Evolutionary conservation across 1,140 invertebrate genomes (phyloP), one percentile per base, ranked within the genome.

Genomic region (Leguminivora glycinivorella): DNA sequence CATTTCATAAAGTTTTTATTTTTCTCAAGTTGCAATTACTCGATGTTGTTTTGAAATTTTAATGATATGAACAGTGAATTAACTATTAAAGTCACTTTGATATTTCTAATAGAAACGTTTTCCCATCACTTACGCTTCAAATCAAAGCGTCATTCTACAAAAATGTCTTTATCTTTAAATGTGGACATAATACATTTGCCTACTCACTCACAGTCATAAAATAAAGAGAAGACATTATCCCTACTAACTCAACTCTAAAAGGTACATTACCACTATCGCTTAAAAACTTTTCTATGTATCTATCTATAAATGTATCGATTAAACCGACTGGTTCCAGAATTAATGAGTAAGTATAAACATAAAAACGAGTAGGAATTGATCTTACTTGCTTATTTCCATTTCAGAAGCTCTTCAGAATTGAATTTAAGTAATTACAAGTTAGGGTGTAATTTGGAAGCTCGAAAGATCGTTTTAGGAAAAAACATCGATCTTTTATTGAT

Each of bases 311-410:
- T 69, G 72, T 77, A 79, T 81, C 80, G 79, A 85, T 86, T 87
- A 84, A 83, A 76, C 66, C 73, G 84, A 85, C 82, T 87, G 80
- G 82, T 84, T 78, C 72, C 82, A 70, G 74, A 74, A 76, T 83
- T 86, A 87, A 90, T 88, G 85, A 79, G 73, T 82, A 72, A 77
- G 73, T 77, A 88, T 85, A 87, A 88, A 88, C 82, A 88, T 87
- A 87, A 88, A 85, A 88, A 88, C 80, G 78, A 69, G 47, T 1
- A 52, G 19, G 17, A 52, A 52, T 52, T 52, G 17, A 19, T 52
- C 19, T 22, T 9, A 52, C 1, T 6, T 22, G 19, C 19, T 52
- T 22, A 52, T 52, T 52, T 22, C 40, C 19, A 52, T 52, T 52
- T 22, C 47, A 22, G 47, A 22, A 52, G 47, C 47, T 9, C 6